Base-by-base conservation (phyloP, 1,140 invertebrate genomes). In the Neuroterus valhalla region DNA sequence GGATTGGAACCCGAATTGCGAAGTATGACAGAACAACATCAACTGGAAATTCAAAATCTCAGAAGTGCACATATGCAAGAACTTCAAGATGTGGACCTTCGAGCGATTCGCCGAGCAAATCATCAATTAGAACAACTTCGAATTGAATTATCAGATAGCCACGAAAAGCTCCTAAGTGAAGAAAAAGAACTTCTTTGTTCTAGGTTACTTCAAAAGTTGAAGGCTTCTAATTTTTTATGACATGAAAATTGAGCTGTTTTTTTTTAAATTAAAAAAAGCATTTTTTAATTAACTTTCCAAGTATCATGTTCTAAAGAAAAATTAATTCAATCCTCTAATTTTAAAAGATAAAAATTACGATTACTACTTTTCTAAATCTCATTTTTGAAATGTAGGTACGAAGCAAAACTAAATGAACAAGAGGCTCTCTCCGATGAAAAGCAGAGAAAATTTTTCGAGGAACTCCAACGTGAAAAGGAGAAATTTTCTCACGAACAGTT, bases 1-100 rank as follows among this genome's bases (percentile, higher is more conserved):
- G 93, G 94, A 10, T 84, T 95, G n/a, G 94, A 94, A 82, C 92
- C 93, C 2, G 94, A 95, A 86, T 88, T 95, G 6, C 91, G 93
- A 78, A 91, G 90, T 48, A 94, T 95, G 92, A 91, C 92, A 45
- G 89, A 90, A 11, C 88, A 92, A 26, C 93, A 94, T 82, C 91
- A 93, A 46, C 89, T 91, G 74, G 90, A 92, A 75, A 81, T 92
- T 71, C 85, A 84, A 76, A 66, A 92, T 81, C 82, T 92, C 84
- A 82, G 92, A 81, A 84, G 90, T 77, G 76, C 89, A 76, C 87
- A 92, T 83, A 82, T 89, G 70, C 89, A 91, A 26, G 92, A 93
- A 82, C 83, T 93, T 4, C 91, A 92, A 69, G 92, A 93, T 66
- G 81, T 90, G 0, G 93, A 93, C 79, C 81, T 92, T 50, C 87